These are phyloP conservation scores for Rotaria macrura DNA, from an alignment of 2,888 invertebrate genomes.

Conservation along the genomic window DNA sequence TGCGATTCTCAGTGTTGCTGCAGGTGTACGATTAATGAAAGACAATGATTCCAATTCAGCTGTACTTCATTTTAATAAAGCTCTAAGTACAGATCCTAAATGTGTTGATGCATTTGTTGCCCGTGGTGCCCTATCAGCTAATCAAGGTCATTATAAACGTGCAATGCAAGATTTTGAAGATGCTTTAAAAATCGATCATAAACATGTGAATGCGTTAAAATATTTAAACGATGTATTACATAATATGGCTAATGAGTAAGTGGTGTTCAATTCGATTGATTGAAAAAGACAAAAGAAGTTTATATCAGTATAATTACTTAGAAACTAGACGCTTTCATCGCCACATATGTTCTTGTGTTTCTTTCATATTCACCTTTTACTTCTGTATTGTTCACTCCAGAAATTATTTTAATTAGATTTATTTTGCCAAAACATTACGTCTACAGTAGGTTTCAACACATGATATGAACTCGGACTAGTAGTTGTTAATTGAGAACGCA, in stretches of 20 bases:
- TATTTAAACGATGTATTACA: conserved; percentile 8
- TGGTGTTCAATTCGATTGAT: neutral
- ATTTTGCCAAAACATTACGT: too few species aligned
- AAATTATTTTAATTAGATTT: too few species aligned
- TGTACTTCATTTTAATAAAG: conserved; percentile 12
- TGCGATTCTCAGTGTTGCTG: neutral
- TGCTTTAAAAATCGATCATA: neutral
- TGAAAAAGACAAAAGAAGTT: too few species aligned
- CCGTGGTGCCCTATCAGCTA: neutral
- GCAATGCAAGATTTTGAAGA: conserved; percentile 4
- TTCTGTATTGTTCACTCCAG: too few species aligned
- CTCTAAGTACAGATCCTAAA: neutral
- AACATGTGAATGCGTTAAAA: neutral
- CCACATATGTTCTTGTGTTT: too few species aligned
- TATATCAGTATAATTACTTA: too few species aligned
- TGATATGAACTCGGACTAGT: too few species aligned
- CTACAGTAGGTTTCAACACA: too few species aligned
- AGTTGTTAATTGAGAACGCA: too few species aligned
- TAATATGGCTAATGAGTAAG: conserved; percentile 1
- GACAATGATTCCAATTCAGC: neutral
- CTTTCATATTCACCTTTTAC: too few species aligned
- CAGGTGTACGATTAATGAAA: neutral
- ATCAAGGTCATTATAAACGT: conserved; percentile 13
- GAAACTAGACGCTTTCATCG: too few species aligned
- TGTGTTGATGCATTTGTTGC: neutral